Percentiles rank a stretch among this genome's conserved stretches.
Conservation (phyloP, 2,113 vertebrate genomes). For the Mobula hypostoma region DNA sequence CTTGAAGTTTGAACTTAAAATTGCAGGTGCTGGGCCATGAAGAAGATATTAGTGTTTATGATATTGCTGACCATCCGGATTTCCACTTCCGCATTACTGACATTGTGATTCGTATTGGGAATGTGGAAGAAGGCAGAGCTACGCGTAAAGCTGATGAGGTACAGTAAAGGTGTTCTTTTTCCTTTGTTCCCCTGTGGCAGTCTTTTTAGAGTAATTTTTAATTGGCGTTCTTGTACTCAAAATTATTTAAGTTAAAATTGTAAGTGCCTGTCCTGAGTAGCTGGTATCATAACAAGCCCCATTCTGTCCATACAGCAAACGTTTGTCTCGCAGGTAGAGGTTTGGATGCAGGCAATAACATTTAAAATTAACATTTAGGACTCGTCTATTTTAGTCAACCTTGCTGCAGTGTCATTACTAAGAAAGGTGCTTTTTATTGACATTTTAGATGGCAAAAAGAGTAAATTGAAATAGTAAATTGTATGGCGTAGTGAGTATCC, state of each 20-base stretch:
- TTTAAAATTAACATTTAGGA: neutral
- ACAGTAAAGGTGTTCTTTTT: constrained; percentile 41
- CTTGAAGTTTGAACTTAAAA: neutral
- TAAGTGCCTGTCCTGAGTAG: neutral
- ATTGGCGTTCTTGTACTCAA: neutral
- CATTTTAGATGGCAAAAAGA: neutral
- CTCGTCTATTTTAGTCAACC: neutral
- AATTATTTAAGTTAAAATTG: neutral
- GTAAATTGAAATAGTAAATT: neutral
- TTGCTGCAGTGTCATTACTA: too few relatives aligned
- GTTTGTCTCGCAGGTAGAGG: neutral
- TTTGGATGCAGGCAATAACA: neutral
- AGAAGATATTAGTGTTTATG: constrained; percentile 94
- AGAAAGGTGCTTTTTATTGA: neutral
- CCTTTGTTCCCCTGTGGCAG: neutral
- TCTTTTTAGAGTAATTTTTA: neutral
- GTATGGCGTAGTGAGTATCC: neutral
- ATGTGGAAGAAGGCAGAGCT: constrained; percentile 63
- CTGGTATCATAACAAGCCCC: neutral
- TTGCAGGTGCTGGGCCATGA: constrained; percentile 79
- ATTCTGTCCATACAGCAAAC: neutral
- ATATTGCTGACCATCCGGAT: constrained; percentile 92
- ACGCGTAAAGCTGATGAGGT: constrained; percentile 61
- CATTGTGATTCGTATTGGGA: constrained; percentile 94
- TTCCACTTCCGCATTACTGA: constrained; percentile 92